Base-by-base conservation (phyloP, 2,113 vertebrate species). In the Psittacula cyanocephala region DNA sequence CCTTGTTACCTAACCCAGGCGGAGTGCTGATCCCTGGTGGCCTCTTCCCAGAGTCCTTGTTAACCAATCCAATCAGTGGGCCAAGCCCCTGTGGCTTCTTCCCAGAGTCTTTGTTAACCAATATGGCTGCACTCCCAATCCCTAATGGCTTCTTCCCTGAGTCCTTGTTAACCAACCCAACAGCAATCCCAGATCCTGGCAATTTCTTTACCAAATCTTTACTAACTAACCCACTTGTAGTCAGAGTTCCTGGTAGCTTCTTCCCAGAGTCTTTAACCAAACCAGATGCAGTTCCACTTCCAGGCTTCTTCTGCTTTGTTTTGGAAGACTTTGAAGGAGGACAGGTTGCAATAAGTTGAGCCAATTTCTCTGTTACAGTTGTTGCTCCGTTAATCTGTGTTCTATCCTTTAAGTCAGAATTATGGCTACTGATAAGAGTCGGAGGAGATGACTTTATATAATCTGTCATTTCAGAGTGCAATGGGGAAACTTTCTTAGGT, bases 311-410 rank as follows among this genome's bases (percentile, higher is more conserved):
- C 84, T 97, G 97, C 98, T 99, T 99, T 72, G 98, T 98, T 97
- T 99, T 99, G 97, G 99, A 98, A 97, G 98, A 99, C 98, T 99
- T 99, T 86, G 99, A 98, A 76, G 99, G 99, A 78, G 99, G 99
- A 95, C 99, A 99, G 76, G 98, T 99, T 62, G 99, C 99, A 94
- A 99, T 99, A 60, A 99, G 99, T 50, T 99, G 99, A 81, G 99
- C 99, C 96, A 99, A 97, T 96, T 99, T 99, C 91, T 99, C 99
- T 41, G 99, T 99, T 57, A 99, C 99, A 6, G 98, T 99, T 31
- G 99, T 98, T 19, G 98, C 94, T 97, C 99, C 99, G 2, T 98
- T 98, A 75, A 97, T 97, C 96, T 97, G 98, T 95, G 97, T 97
- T 98, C 98, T 98, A 88, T 99, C 99, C 96, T 98, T 98, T 92